phyloP scores from a whole-genome alignment of 2,888 invertebrate genomes.

The Nyleta sp. region DNA sequence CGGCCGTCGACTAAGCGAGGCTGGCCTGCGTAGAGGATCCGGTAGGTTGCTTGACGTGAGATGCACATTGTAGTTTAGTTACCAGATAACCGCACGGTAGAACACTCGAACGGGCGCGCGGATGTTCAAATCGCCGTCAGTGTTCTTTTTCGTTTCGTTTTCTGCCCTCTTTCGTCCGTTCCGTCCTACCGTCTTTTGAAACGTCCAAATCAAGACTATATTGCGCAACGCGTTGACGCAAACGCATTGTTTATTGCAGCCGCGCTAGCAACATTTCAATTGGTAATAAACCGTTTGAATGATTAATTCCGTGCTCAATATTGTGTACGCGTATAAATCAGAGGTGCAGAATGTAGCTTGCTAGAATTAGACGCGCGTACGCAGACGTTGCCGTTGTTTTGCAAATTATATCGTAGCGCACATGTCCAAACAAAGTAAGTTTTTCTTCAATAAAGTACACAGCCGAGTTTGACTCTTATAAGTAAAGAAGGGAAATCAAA shows the following conservation, averaged over 20 bases:
- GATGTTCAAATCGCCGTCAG: conserved; percentile 1
- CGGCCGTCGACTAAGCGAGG: conserved; percentile 89
- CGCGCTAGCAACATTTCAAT: conserved; percentile 32
- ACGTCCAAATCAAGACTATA: conserved; percentile 7
- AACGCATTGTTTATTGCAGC: conserved; percentile 36
- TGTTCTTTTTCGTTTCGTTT: not conserved
- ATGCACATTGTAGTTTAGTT: conserved; percentile 51
- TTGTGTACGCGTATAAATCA: conserved; percentile 21
- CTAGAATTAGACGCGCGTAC: conserved; percentile 16
- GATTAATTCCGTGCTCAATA: conserved; percentile 38
- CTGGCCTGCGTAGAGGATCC: conserved; percentile 89
- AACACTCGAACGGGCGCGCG: not conserved
- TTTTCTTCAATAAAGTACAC: too few species aligned
- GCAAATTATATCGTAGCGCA: conserved; percentile 27
- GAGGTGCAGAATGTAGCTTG: conserved; percentile 33
- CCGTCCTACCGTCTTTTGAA: conserved; percentile 2
- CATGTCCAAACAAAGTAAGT: conserved; percentile 45
- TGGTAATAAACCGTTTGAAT: conserved; percentile 54
- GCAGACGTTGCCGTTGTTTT: conserved; percentile 37
- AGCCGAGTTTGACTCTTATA: too few species aligned
- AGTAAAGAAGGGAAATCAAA: too few species aligned
- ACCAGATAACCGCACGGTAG: conserved; percentile 9
- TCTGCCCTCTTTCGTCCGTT: not conserved
- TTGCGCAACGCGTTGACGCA: conserved; percentile 31
- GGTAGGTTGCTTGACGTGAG: conserved; percentile 83